Evolutionary conservation across 2,888 invertebrate genomes (phyloP).

Genomic region (Thereva nobilitata): DNA sequence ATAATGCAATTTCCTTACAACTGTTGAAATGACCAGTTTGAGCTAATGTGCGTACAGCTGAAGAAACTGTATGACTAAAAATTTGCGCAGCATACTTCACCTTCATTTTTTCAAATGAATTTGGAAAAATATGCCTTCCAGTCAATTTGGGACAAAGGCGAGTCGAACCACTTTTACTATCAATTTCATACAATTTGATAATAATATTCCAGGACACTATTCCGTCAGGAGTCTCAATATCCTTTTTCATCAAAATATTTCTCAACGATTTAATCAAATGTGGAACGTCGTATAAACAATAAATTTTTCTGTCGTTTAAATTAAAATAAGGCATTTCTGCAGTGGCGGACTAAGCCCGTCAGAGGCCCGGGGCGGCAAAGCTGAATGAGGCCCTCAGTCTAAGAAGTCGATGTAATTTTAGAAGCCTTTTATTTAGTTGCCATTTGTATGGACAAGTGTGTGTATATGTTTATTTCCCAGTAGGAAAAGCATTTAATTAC

Average conservation of each 20-base stretch:
- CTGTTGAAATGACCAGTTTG: constrained; percentile 20
- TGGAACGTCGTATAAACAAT: background rate
- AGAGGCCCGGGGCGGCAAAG: too few relatives aligned
- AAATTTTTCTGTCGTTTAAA: too few relatives aligned
- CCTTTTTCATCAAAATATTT: constrained; percentile 23
- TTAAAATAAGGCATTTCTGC: too few relatives aligned
- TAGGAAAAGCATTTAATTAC: too few relatives aligned
- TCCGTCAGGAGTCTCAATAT: constrained; percentile 31
- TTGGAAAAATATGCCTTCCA: constrained; percentile 28
- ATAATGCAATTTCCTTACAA: constrained; percentile 18
- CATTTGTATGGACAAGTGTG: too few relatives aligned
- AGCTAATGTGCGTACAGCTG: constrained; percentile 22
- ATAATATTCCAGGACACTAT: constrained; percentile 32
- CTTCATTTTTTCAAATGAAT: constrained; percentile 35
- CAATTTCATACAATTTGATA: constrained; percentile 23
- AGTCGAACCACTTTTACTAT: constrained; percentile 9
- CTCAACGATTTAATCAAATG: constrained; percentile 32
- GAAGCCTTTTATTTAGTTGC: too few relatives aligned
- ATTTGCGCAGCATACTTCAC: constrained; percentile 22
- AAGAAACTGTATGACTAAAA: constrained; percentile 32
- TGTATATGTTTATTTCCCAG: too few relatives aligned
- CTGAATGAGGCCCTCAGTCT: too few relatives aligned
- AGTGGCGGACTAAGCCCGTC: too few relatives aligned
- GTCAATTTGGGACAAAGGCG: constrained; percentile 22
- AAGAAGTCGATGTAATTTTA: too few relatives aligned